A percentile compares a stretch with the other conserved stretches of the same genome.
phyloP scores from a whole-genome alignment of 1,140 invertebrate genomes.

The Chrysoperla carnea region DNA sequence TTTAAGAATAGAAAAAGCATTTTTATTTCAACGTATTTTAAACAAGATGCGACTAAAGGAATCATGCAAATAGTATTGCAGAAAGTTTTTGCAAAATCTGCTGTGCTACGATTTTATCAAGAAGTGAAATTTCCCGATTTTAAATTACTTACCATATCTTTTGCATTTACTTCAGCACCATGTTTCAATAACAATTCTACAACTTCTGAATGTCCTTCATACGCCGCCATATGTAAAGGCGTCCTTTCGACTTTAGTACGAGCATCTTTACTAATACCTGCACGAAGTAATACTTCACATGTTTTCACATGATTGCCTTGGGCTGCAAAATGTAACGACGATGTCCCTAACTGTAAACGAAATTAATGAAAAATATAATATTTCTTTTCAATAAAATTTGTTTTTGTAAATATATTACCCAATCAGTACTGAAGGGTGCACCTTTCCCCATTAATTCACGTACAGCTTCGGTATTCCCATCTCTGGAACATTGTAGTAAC shows the following conservation, averaged over 20 bases:
- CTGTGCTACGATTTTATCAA: no score
- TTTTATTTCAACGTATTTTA: background rate
- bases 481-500: slow-evolving; percentile 55
- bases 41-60: no score
- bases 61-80: no score
- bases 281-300: slow-evolving; percentile 62
- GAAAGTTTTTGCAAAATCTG: no score
- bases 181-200: slow-evolving; percentile 58
- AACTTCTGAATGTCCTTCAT: slow-evolving; percentile 66
- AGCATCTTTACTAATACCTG: slow-evolving; percentile 73
- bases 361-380: slow-evolving; percentile 2
- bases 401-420: slow-evolving; percentile 39
- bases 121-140: no score
- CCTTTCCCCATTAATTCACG: slow-evolving; percentile 66
- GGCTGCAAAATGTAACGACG: slow-evolving; percentile 73
- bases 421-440: slow-evolving; percentile 82
- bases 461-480: slow-evolving; percentile 60
- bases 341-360: slow-evolving; percentile 69
- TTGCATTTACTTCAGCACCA: slow-evolving; percentile 57
- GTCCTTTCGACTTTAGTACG: slow-evolving; percentile 86
- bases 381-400: no score
- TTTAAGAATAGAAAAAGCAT: background rate
- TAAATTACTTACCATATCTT: slow-evolving; percentile 56
- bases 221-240: slow-evolving; percentile 71
- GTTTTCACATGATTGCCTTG: slow-evolving; percentile 66